These are phyloP conservation scores for Dufourea novaeangliae DNA, from an alignment of 1,140 invertebrate genomes.

Conservation along the genomic window DNA sequence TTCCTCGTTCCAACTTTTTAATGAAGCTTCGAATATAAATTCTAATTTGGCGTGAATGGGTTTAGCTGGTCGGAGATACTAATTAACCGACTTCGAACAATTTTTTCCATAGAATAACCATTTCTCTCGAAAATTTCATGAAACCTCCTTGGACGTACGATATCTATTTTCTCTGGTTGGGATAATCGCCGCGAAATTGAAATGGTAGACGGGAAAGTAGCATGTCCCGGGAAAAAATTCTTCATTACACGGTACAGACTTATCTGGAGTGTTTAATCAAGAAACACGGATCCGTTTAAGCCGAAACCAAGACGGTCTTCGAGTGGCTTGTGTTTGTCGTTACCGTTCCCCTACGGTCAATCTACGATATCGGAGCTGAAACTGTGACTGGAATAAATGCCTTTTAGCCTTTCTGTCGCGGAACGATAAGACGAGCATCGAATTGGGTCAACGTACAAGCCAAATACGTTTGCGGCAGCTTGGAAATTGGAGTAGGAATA, in stretches of 20 bases:
- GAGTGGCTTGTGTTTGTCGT: background rate
- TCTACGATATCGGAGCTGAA: background rate
- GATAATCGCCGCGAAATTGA: background rate
- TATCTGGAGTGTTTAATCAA: slow-evolving; percentile 8
- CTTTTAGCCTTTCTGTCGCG: background rate
- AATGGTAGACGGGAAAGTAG: background rate
- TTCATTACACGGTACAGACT: background rate
- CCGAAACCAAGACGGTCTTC: background rate
- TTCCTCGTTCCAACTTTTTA: background rate
- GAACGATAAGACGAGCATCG: slow-evolving; percentile 18
- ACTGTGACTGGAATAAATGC: background rate
- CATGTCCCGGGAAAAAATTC: background rate
- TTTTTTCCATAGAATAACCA: background rate
- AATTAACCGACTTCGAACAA: background rate
- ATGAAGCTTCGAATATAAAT: background rate
- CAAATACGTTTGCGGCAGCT: background rate
- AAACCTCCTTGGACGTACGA: background rate
- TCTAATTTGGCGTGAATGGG: too few species aligned
- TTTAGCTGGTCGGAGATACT: background rate
- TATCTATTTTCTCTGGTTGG: background rate
- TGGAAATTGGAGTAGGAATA: background rate
- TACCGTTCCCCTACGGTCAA: background rate
- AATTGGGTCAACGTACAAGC: slow-evolving; percentile 29
- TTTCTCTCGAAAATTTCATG: slow-evolving; percentile 10
- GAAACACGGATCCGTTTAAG: background rate